Evolutionary conservation across 2,888 invertebrate species (phyloP).

Genomic region (Thyatira batis): DNA sequence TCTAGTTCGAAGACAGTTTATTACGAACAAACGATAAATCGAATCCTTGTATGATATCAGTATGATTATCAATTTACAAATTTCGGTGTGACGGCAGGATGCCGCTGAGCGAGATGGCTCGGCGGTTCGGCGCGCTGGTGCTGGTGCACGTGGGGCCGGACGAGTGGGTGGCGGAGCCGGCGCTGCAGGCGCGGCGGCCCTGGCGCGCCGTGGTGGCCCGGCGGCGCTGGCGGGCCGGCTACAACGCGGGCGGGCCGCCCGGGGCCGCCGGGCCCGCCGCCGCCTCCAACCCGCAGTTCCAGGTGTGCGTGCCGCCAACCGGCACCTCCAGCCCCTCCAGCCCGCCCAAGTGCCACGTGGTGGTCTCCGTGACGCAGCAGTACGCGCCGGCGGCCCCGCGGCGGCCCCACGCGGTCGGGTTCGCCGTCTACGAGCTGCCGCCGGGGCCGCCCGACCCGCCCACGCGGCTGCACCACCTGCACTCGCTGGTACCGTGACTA

Average conservation of each 20-base stretch:
- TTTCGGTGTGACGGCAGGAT: constrained; percentile 77
- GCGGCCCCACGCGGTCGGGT: constrained; percentile 84
- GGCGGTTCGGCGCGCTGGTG: constrained; percentile 85
- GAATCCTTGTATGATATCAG: background rate
- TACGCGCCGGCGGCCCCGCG: constrained; percentile 77
- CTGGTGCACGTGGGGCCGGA: constrained; percentile 90
- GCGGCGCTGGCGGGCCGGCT: constrained; percentile 85
- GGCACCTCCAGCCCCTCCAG: constrained; percentile 82
- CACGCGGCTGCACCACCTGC: constrained; percentile 28
- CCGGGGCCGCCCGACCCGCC: constrained; percentile 57
- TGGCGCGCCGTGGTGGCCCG: constrained; percentile 88
- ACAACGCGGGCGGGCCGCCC: constrained; percentile 88
- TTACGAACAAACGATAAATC: background rate
- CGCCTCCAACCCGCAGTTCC: constrained; percentile 87
- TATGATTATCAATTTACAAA: too few species aligned
- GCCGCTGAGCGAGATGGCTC: constrained; percentile 86
- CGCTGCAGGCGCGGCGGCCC: constrained; percentile 85
- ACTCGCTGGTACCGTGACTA: constrained; percentile 17
- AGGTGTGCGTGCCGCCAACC: constrained; percentile 67
- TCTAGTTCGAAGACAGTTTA: too few species aligned
- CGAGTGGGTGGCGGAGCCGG: constrained; percentile 87
- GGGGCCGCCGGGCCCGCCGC: constrained; percentile 79
- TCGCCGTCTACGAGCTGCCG: constrained; percentile 87
- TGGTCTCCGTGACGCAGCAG: constrained; percentile 87
- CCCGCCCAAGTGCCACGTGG: constrained; percentile 88